Evolutionary conservation across 2,113 vertebrate genomes (phyloP), one percentile per base, ranked within the genome.

Genomic region (Ammodramus savannarum): DNA sequence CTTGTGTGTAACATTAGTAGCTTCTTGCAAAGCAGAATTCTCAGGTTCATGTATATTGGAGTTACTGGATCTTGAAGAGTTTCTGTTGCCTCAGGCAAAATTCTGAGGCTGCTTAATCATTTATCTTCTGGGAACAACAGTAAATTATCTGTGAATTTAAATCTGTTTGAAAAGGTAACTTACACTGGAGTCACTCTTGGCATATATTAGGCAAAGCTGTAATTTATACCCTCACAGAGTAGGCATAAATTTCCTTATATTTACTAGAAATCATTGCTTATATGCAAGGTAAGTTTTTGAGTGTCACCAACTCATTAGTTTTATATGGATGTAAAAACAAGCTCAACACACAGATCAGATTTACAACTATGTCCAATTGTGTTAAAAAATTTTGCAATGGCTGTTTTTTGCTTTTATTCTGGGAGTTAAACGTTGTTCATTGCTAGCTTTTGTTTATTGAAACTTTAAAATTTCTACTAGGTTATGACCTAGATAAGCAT

Each of bases 111-210:
- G 54, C 76, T 93, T 96, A 95, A 96, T 95, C 20, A 81, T 92
- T 92, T 80, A 12, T 18, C 55, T 95, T 88, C 43, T 95, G 79
- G 63, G 68, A 92, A 63, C 58, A 79, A 63, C 27, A 65, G 78
- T 84, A 92, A 93, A 84, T 93, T 43, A 80, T 59, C 39, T 93
- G 55, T 86, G 90, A 90, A 71, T 95, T 93, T 88, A 92, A 90
- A 93, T 95, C 63, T 86, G 66, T 85, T 91, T 94, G 94, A 74
- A 92, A 94, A 92, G 38, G 72, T 88, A 92, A 74, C 68, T 92
- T 86, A 77, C 32, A 44, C 48, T 77, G 39, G n/a, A 88, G 76
- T 77, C 51, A 69, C 32, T 68, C 51, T 59, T 75, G 49, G 41
- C 69, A 52, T 92, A 18, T 81, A 55, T 77, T 89, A 90, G n/a